Evolutionary conservation across 2,113 vertebrate genomes (phyloP).

Genomic region (Halcyon malimbica): DNA sequence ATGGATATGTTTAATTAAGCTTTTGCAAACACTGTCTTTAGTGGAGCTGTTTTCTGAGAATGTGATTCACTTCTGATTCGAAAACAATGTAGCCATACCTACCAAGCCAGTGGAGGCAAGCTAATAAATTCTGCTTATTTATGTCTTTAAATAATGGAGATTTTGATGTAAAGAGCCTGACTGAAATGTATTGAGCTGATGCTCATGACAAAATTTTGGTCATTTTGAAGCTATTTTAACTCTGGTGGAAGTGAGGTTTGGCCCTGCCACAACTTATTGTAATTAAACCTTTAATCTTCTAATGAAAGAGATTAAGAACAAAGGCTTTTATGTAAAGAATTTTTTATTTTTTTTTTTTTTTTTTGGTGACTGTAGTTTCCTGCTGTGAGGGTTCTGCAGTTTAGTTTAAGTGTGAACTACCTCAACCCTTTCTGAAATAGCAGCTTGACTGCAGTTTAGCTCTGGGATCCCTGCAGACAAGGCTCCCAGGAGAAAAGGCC

Average conservation of each 20-base stretch:
- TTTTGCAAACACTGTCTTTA: background rate
- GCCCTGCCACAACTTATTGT: background rate
- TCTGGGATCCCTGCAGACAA: slow-evolving; percentile 38
- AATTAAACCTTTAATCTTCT: background rate
- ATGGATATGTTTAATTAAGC: background rate
- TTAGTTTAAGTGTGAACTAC: slow-evolving; percentile 35
- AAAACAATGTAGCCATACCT: background rate
- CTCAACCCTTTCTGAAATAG: slow-evolving; percentile 46
- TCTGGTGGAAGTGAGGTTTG: background rate
- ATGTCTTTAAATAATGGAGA: background rate
- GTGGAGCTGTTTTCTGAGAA: background rate
- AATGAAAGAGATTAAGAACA: slow-evolving; percentile 6
- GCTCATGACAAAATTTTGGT: background rate
- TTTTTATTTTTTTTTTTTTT: background rate
- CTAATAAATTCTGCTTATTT: background rate
- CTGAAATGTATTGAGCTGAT: background rate
- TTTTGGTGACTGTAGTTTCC: slow-evolving; percentile 19
- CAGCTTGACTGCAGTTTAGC: slow-evolving; percentile 40
- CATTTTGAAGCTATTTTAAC: background rate
- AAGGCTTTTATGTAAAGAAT: background rate
- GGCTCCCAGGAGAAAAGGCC: slow-evolving; percentile 50
- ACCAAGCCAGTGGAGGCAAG: background rate
- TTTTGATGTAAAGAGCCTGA: background rate
- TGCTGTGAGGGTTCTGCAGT: slow-evolving; percentile 20
- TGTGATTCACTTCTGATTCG: background rate